Percentiles rank a stretch among this genome's conserved stretches.
Evolutionary conservation across 2,888 invertebrate genomes (phyloP).

Genomic region (Dichetophora obliterata): DNA sequence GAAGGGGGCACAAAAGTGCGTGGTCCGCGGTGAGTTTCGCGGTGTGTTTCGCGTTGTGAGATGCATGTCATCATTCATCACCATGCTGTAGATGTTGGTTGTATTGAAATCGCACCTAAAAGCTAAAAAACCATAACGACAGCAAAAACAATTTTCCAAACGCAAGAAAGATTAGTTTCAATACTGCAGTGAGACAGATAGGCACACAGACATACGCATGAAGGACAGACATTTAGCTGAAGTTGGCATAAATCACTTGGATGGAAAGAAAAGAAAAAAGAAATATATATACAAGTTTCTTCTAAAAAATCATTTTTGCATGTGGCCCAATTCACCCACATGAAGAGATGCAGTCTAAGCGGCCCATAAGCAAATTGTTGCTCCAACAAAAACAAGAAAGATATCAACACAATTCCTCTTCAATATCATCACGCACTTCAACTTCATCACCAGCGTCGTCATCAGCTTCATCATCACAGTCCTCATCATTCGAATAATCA

Average conservation of each 20-base stretch:
- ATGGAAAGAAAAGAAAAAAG: not conserved
- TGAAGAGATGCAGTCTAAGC: not conserved
- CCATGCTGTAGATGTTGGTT: conserved; percentile 25
- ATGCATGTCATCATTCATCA: conserved; percentile 54
- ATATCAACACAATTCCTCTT: not conserved
- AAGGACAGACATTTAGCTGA: conserved; percentile 15
- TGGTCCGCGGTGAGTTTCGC: conserved; percentile 28
- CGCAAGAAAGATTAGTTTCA: conserved; percentile 23
- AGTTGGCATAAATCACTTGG: conserved; percentile 37
- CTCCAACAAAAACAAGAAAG: not conserved
- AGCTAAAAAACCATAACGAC: not conserved
- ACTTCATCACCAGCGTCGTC: conserved; percentile 4
- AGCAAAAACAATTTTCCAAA: conserved; percentile 32
- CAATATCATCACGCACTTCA: conserved; percentile 11
- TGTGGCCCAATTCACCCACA: conserved; percentile 27
- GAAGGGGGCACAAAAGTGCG: conserved; percentile 10
- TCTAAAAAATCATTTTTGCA: conserved; percentile 12
- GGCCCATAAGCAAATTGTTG: conserved; percentile 12
- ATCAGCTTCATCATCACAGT: conserved; percentile 5
- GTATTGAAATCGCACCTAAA: conserved; percentile 23
- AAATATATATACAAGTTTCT: not conserved
- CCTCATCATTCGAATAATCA: conserved; percentile 11
- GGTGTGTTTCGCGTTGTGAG: conserved; percentile 50
- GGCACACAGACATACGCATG: not conserved
- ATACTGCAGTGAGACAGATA: conserved; percentile 19